phyloP scores from a whole-genome alignment of 2,113 vertebrate genomes.

The Gavia stellata region DNA sequence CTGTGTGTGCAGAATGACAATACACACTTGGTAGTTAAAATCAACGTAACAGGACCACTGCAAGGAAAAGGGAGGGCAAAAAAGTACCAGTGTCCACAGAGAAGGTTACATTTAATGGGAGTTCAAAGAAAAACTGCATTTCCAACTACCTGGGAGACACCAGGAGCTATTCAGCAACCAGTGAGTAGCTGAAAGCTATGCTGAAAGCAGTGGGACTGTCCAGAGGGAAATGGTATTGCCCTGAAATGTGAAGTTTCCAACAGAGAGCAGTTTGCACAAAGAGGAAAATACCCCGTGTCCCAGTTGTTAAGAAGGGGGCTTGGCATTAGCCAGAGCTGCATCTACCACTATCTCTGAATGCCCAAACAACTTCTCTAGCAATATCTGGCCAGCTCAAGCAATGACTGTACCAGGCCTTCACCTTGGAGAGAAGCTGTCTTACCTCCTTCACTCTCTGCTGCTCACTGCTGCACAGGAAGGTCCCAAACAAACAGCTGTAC shows the following conservation, averaged over 20 bases:
- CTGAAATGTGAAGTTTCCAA: neutral
- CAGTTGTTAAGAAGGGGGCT: neutral
- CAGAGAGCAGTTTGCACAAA: neutral
- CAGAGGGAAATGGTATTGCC: neutral
- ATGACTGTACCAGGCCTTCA: neutral
- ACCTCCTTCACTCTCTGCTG: constrained; percentile 92
- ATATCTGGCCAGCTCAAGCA: neutral
- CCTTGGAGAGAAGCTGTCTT: neutral
- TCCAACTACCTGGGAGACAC: neutral
- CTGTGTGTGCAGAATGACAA: neutral
- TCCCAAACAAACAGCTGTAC: constrained; percentile 96
- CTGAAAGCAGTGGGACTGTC: neutral
- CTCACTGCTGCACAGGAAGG: constrained; percentile 95
- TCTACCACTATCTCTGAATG: neutral
- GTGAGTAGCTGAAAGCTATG: neutral
- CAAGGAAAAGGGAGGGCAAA: neutral
- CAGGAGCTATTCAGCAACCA: neutral
- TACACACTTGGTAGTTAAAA: neutral
- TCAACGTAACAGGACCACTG: neutral
- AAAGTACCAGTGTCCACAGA: neutral
- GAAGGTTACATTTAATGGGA: neutral
- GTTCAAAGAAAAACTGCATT: neutral
- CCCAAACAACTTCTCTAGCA: neutral
- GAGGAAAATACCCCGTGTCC: neutral
- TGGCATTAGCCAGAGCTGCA: neutral